phyloP scores from a whole-genome alignment of 2,888 invertebrate species.

The Xestia c-nigrum region DNA sequence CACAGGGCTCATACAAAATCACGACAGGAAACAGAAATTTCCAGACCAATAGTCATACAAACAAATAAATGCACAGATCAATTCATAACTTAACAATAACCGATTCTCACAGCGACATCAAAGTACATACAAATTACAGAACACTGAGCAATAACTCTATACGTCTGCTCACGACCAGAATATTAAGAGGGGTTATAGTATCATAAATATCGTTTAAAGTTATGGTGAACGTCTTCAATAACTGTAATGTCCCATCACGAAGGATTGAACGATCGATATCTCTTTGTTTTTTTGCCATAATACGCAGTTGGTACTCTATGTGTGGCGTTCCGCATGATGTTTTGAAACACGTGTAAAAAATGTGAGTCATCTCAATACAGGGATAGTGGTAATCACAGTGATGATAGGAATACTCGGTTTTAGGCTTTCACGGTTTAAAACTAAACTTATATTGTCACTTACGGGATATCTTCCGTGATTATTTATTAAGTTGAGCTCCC shows the following conservation, averaged over 20 bases:
- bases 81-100: conserved; percentile 49
- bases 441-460: no score
- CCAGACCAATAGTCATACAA: conserved; percentile 13
- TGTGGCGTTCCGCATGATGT: not conserved
- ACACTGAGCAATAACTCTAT: conserved; percentile 51
- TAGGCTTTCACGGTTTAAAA: no score
- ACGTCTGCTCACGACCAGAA: conserved; percentile 54
- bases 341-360: not conserved
- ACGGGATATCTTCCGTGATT: no score
- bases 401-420: not conserved
- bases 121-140: conserved; percentile 61
- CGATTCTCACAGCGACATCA: conserved; percentile 46
- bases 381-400: not conserved
- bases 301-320: not conserved
- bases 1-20: not conserved
- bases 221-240: conserved; percentile 45
- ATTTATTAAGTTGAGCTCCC: no score
- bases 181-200: conserved; percentile 58
- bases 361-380: not conserved
- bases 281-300: conserved; percentile 11
- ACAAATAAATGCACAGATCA: conserved; percentile 39
- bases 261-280: conserved; percentile 21
- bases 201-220: conserved; percentile 60
- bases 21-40: not conserved
- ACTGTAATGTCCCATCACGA: conserved; percentile 44